A percentile compares a stretch with the other conserved stretches of the same genome.
phyloP scores from a whole-genome alignment of 2,888 invertebrate species.

The Punctoribates punctum region DNA sequence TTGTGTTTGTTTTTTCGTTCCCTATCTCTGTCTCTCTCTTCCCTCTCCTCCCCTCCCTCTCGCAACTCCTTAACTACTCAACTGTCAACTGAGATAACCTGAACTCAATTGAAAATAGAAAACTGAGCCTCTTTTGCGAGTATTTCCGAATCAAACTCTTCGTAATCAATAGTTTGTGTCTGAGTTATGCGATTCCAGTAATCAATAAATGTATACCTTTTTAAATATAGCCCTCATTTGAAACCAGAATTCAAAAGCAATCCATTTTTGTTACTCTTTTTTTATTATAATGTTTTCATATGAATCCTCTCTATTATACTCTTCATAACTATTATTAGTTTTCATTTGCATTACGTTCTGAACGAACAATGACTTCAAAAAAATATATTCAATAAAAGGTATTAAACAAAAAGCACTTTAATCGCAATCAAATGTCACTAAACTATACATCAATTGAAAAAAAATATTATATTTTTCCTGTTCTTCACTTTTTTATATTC shows the following conservation, averaged over 20 bases:
- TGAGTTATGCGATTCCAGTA: too few species aligned
- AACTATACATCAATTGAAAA: background rate
- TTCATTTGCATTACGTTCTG: background rate
- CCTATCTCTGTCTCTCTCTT: conserved; percentile 14
- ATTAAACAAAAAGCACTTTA: background rate
- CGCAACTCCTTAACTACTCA: background rate
- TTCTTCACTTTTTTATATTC: background rate
- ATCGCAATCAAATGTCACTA: conserved; percentile 31
- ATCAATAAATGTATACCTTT: background rate
- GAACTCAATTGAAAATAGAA: too few species aligned
- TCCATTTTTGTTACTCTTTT: background rate
- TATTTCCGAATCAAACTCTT: too few species aligned
- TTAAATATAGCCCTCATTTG: background rate
- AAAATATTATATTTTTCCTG: background rate
- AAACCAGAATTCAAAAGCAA: background rate
- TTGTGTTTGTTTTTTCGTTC: background rate
- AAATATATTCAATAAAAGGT: background rate
- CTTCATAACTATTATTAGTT: background rate
- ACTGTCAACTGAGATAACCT: too few species aligned
- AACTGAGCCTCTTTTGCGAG: too few species aligned
- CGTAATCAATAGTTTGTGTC: too few species aligned
- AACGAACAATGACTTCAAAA: conserved; percentile 24
- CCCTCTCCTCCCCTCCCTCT: conserved; percentile 26
- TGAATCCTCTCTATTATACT: background rate
- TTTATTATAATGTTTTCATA: background rate